Percentiles rank a stretch among this genome's conserved stretches.
phyloP scores from a whole-genome alignment of 2,113 vertebrate genomes.

The Muscicapa adusta region DNA sequence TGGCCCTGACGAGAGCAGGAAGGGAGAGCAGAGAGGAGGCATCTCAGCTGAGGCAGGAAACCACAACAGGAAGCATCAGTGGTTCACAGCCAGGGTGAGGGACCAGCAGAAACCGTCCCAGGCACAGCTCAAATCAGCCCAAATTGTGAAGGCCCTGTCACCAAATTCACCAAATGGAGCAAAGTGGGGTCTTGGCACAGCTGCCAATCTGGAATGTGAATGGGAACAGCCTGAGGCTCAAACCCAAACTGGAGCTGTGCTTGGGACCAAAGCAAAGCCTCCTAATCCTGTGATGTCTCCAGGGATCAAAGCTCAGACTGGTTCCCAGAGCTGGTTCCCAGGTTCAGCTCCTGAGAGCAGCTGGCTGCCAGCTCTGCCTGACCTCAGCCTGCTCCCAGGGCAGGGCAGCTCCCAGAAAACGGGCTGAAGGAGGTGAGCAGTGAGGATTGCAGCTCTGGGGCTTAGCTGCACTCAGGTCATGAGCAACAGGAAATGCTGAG shows the following conservation, averaged over 20 bases:
- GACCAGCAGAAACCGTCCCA: background rate
- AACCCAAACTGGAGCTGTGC: background rate
- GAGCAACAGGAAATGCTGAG: background rate
- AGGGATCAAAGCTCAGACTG: background rate
- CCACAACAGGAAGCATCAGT: slow-evolving; percentile 52
- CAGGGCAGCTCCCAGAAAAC: background rate
- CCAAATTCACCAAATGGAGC: background rate
- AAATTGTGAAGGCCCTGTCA: background rate
- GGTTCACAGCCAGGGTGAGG: background rate
- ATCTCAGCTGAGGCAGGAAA: slow-evolving; percentile 45
- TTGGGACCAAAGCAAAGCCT: background rate
- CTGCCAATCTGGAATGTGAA: background rate
- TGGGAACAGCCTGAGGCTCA: background rate
- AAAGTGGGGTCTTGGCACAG: background rate
- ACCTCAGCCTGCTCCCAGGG: background rate
- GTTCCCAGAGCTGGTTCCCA: background rate
- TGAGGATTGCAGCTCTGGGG: background rate
- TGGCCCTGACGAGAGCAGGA: slow-evolving; percentile 31
- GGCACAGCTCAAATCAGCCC: background rate
- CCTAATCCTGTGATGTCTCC: background rate
- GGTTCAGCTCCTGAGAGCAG: background rate
- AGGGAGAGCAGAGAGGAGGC: slow-evolving; percentile 29
- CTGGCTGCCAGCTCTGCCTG: rapidly evolving
- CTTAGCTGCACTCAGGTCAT: background rate
- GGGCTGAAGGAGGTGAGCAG: background rate